Conservation (phyloP, 2,113 vertebrate species). For the Hippoglossus stenolepis region DNA sequence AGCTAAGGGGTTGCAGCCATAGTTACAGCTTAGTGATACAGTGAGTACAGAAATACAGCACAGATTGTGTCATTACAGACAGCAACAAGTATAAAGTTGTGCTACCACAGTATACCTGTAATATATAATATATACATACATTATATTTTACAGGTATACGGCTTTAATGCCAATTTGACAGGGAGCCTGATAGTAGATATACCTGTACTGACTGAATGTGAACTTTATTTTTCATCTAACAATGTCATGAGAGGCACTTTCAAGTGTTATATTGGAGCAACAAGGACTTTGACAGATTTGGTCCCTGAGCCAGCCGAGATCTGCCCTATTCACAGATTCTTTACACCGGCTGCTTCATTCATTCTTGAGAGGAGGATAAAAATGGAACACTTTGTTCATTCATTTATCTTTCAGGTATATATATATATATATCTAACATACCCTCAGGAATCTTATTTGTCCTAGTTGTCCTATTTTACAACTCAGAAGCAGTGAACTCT, state of each 20-base stretch:
- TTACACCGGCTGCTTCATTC: not conserved
- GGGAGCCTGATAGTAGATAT: not conserved
- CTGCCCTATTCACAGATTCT: not conserved
- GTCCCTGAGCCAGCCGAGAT: not conserved
- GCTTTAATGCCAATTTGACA: not conserved
- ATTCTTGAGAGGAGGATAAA: not conserved
- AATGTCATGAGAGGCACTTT: not conserved
- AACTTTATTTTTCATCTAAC: slow-evolving; percentile 2
- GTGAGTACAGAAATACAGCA: not conserved
- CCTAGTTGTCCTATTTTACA: not conserved
- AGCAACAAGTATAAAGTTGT: not conserved
- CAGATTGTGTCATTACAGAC: not conserved
- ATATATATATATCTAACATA: not conserved
- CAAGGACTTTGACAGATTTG: not conserved
- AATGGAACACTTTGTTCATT: not conserved
- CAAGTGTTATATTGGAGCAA: not conserved
- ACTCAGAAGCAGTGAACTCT: slow-evolving; percentile 7
- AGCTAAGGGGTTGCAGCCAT: not conserved
- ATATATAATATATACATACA: too few species aligned
- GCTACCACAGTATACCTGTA: too few species aligned
- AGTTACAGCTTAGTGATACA: not conserved
- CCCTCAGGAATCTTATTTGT: not conserved
- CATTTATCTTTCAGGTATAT: not conserved
- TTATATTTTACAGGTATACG: too few species aligned
- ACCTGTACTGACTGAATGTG: slow-evolving; percentile 20